Percentiles rank a stretch among this genome's conserved stretches.
These are phyloP conservation scores for Digitonthophagus gazella DNA, from an alignment of 2,888 invertebrate genomes.

Conservation along the genomic window DNA sequence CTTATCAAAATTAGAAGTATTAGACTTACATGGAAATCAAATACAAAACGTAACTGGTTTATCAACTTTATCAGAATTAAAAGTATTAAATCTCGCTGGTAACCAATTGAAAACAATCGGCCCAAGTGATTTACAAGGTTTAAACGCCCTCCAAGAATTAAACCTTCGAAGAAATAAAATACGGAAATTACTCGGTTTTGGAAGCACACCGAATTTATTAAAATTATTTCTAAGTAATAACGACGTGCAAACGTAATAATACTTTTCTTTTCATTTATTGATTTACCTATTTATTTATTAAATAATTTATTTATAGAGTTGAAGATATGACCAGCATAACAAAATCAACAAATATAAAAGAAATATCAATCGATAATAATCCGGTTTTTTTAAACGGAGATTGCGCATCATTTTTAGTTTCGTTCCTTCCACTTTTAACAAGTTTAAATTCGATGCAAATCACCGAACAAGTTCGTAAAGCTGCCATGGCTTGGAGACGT, in stretches of 20 bases:
- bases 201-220: constrained; percentile 71
- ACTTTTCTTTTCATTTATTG: no score
- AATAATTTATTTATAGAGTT: constrained; percentile 55
- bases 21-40: constrained; percentile 92
- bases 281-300: constrained; percentile 1
- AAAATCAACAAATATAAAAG: constrained; percentile 72
- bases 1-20: constrained; percentile 76
- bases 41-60: constrained; percentile 70
- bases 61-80: constrained; percentile 68
- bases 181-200: constrained; percentile 76
- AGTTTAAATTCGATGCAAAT: constrained; percentile 76
- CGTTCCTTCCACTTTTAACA: constrained; percentile 71
- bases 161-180: constrained; percentile 86
- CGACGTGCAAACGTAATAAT: constrained; percentile 66
- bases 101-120: constrained; percentile 82
- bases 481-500: constrained; percentile 77
- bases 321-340: constrained; percentile 84
- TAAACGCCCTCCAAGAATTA: constrained; percentile 77
- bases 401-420: constrained; percentile 78
- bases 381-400: constrained; percentile 79
- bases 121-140: constrained; percentile 72
- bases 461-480: constrained; percentile 73
- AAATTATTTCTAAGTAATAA: constrained; percentile 83
- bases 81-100: constrained; percentile 90
- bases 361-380: constrained; percentile 85